Base-by-base conservation (phyloP, 53 echinoderm and acorn worm species). In the Zoroaster sp. region DNA sequence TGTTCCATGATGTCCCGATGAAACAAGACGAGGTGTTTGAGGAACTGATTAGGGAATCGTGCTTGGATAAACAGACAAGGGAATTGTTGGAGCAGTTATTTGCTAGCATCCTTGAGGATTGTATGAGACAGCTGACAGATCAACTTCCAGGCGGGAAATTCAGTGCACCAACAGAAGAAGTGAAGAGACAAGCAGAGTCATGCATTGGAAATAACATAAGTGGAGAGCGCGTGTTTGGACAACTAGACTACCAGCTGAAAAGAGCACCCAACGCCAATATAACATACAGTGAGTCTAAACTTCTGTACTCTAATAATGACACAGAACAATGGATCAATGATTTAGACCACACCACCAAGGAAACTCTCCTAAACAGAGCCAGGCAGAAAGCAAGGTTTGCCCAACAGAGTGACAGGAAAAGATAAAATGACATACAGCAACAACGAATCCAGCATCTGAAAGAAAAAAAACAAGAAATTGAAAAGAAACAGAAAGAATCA, bases 71-170 rank as follows among this genome's bases (percentile, higher is more conserved):
- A 72, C 44, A 71, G 30, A 69, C 70, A 72, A 35, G 44, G 14
- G 70, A 71, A 31, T 8, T 47, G 71, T 36, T 86, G 36, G n/a
- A 71, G 38, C 35, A 0, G 15, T 0, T 69, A 25, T 71, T 69
- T 31, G 72, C 0, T 14, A 35, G 47, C 44, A 86, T 86, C 46
- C 72, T 34, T 2, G 46, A 86, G 14, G 72, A 86, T 18, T 86
- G 86, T 23, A 5, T 70, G n/a, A 4, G 91, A 1, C 91, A 91
- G 59, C 36, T 91, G 21, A 55, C 32, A 15, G 91, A 91, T 10
- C 91, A 91, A 17, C 91, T 91, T 65, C 91, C 91, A 46, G 91
- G 78, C 13, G 87, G 91, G 3, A 78, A 78, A 28, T 87, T 43
- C 38, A 23, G 55, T 32, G 10, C 45, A 17, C 87, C 91, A 13